Conservation (phyloP, 2,113 vertebrate genomes). For the Hemiscyllium ocellatum region DNA sequence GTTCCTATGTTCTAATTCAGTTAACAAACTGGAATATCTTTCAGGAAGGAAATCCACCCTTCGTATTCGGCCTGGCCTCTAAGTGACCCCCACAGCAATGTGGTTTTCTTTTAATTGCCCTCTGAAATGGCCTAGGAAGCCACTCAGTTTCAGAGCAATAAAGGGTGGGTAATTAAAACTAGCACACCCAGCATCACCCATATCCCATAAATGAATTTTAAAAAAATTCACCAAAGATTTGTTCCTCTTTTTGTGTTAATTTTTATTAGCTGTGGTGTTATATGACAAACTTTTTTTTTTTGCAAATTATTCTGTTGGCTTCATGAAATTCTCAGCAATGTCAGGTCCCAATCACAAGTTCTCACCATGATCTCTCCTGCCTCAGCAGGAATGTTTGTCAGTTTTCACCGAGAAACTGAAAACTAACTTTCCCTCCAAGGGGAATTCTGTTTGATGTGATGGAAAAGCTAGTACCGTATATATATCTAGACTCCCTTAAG, state of each 20-base stretch:
- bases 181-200: too few species aligned
- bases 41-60: too few species aligned
- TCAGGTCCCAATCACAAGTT: not conserved
- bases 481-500: not conserved
- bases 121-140: too few species aligned
- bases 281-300: not conserved
- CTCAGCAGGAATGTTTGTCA: not conserved
- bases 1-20: too few species aligned
- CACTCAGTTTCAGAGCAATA: too few species aligned
- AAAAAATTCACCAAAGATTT: not conserved
- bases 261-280: not conserved
- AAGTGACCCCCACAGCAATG: too few species aligned
- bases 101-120: too few species aligned
- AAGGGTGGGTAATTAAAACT: too few species aligned
- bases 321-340: too few species aligned
- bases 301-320: not conserved
- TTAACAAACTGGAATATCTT: too few species aligned
- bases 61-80: too few species aligned
- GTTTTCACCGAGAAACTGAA: not conserved
- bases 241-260: not conserved
- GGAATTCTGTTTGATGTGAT: not conserved
- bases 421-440: not conserved
- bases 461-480: not conserved
- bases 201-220: too few species aligned
- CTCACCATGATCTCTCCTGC: not conserved